Evolutionary conservation across 2,113 vertebrate species (phyloP), one percentile per base, ranked within the genome.

Genomic region (Patagioenas fasciata): DNA sequence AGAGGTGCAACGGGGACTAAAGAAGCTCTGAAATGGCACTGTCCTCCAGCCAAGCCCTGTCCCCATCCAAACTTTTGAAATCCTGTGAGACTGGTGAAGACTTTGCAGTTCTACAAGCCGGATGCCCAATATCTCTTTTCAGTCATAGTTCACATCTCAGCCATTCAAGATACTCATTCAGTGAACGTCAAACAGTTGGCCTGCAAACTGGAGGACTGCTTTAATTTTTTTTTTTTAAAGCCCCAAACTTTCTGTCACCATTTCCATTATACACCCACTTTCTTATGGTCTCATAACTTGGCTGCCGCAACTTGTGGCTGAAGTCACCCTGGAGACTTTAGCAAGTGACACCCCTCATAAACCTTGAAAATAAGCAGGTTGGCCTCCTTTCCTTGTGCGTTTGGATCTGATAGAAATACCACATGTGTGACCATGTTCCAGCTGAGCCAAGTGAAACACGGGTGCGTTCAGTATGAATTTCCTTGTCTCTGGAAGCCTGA

Each of bases 211-310:
- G 79, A 87, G 24, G 42, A 17, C 61, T n/a, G n/a, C 5, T 61
- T 34, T n/a, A 60, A 25, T 25, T 51, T 51, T 51, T 51, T 5
- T 8, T 51, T 26, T 1, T 3, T 13, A 66, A 44, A 69, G 7
- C 40, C 56, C 57, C 26, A 34, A 81, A 58, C 20, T 14, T 81
- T 28, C 69, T 42, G 62, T 93, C 94, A 94, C 64, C 28, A 0
- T 96, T 97, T 94, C 90, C 93, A 87, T 74, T n/a, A 56, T 50
- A 92, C 73, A 82, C 51, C 79, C 85, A 64, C 31, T 86, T 89
- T 79, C 58, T 71, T 51, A n/a, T 0, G 1, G 54, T 73, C 91
- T 88, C 58, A 2, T 34, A 77, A 77, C 72, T 88, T 94, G 95
- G 94, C 83, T 54, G 65, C 75, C 83, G 34, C 24, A 38, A 24